Evolutionary conservation across 2,888 invertebrate species (phyloP).

Genomic region (Troglohyphantes excavatus): DNA sequence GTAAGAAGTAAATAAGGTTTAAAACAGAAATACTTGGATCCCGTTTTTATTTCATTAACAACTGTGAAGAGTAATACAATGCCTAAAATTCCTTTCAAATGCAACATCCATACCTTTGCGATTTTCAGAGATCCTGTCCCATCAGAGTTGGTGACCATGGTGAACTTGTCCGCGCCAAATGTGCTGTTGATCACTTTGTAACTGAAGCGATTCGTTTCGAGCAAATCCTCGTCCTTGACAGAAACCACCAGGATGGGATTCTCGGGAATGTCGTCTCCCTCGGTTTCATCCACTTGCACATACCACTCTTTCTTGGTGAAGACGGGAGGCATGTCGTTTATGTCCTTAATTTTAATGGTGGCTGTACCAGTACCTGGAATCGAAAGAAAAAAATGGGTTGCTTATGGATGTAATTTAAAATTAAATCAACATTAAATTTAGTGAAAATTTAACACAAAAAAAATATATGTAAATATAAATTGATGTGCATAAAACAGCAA

Average conservation of each 20-base stretch:
- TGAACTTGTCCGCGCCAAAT: constrained; percentile 96
- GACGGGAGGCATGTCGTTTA: constrained; percentile 84
- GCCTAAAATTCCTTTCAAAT: neutral
- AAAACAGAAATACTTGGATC: no score
- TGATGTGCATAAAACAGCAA: no score
- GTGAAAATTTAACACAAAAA: no score
- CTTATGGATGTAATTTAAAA: no score
- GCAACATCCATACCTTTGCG: constrained; percentile 85
- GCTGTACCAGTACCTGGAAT: constrained; percentile 82
- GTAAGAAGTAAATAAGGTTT: no score
- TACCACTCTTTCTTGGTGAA: constrained; percentile 81
- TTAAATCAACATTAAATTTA: no score
- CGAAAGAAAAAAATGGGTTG: neutral
- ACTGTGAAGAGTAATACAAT: no score
- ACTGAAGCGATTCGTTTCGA: constrained; percentile 96
- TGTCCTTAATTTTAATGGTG: constrained; percentile 83
- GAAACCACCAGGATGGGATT: constrained; percentile 96
- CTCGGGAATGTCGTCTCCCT: constrained; percentile 94
- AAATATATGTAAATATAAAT: no score
- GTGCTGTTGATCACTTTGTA: constrained; percentile 91
- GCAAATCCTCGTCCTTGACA: constrained; percentile 92
- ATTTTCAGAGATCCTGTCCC: constrained; percentile 96
- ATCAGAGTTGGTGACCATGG: constrained; percentile 97
- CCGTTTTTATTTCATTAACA: no score
- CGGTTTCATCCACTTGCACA: constrained; percentile 94